phyloP scores from a whole-genome alignment of 2,113 vertebrate genomes.

The Clarias batrachus region DNA sequence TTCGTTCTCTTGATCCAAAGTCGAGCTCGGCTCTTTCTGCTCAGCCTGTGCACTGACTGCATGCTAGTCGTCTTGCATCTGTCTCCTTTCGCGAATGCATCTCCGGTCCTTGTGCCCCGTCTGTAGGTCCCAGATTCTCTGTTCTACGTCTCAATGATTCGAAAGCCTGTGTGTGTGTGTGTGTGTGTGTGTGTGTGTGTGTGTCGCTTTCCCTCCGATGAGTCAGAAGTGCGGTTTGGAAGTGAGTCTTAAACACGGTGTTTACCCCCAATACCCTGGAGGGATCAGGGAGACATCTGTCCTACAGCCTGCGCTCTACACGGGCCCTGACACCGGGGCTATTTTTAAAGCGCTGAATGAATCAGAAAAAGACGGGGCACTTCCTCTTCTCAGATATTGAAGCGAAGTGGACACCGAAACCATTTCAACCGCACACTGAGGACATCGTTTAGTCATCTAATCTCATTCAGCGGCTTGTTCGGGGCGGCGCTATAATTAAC shows the following conservation, averaged over 20 bases:
- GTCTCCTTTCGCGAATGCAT: not conserved
- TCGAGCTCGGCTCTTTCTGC: not conserved
- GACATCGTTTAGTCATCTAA: not conserved
- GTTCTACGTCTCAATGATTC: not conserved
- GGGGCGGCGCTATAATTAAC: not conserved
- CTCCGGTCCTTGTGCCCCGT: not conserved
- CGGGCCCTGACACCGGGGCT: slow-evolving; percentile 27
- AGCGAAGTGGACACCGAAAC: slow-evolving; percentile 46
- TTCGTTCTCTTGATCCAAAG: not conserved
- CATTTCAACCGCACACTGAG: slow-evolving; percentile 5
- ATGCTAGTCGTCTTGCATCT: not conserved
- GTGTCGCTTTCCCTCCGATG: not conserved
- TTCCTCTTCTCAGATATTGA: not conserved
- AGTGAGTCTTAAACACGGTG: slow-evolving; percentile 2
- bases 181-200: too few relatives aligned
- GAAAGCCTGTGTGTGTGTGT: not conserved
- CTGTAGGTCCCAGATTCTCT: not conserved
- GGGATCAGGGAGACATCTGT: slow-evolving; percentile 55
- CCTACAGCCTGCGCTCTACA: slow-evolving; percentile 52
- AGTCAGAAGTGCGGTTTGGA: not conserved
- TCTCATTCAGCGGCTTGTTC: not conserved
- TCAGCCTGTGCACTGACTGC: not conserved
- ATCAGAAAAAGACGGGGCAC: slow-evolving; percentile 51
- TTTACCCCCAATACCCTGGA: slow-evolving; percentile 54
- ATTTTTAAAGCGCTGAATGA: slow-evolving; percentile 48